Conservation (phyloP, 2,888 invertebrate genomes). For the Liopterus haemorrhoidalis region DNA sequence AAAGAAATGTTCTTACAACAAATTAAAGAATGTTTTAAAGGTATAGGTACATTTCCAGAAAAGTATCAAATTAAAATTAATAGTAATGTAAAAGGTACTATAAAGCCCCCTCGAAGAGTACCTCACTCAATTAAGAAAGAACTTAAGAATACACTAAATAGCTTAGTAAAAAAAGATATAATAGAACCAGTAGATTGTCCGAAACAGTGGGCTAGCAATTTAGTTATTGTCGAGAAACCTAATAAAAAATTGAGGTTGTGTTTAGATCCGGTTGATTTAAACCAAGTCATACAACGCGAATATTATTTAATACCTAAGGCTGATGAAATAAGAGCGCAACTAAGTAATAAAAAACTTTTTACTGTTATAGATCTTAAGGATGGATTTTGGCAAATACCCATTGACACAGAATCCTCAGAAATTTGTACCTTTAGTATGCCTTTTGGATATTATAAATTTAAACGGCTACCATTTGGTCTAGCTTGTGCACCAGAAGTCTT, state of each 20-base stretch:
- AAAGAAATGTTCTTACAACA: slow-evolving; percentile 2
- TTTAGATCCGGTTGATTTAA: slow-evolving; percentile 24
- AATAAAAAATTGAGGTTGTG: slow-evolving; percentile 23
- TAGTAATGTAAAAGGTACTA: slow-evolving; percentile 1
- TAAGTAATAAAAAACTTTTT: slow-evolving; percentile 22
- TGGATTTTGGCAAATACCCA: slow-evolving; percentile 24
- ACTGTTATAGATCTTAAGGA: slow-evolving; percentile 26
- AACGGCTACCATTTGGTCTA: slow-evolving; percentile 25
- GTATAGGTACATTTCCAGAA: slow-evolving; percentile 9
- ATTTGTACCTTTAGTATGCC: slow-evolving; percentile 12
- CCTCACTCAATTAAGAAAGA: slow-evolving; percentile 1
- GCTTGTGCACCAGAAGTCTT: slow-evolving; percentile 30
- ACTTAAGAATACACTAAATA: slow-evolving; percentile 1
- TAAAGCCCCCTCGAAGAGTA: slow-evolving; percentile 4
- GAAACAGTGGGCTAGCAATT: too few species aligned
- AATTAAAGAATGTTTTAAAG: slow-evolving; percentile 2
- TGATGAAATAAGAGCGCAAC: slow-evolving; percentile 22
- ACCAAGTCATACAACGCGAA: slow-evolving; percentile 20
- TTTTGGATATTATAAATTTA: slow-evolving; percentile 23
- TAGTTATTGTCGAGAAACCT: slow-evolving; percentile 15
- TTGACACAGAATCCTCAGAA: slow-evolving; percentile 16
- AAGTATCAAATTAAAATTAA: slow-evolving; percentile 2
- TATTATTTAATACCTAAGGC: slow-evolving; percentile 1
- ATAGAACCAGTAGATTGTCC: slow-evolving; percentile 8
- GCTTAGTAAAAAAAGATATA: slow-evolving; percentile 4